Conservation (phyloP, 2,888 invertebrate species). For the Tipula unca region DNA sequence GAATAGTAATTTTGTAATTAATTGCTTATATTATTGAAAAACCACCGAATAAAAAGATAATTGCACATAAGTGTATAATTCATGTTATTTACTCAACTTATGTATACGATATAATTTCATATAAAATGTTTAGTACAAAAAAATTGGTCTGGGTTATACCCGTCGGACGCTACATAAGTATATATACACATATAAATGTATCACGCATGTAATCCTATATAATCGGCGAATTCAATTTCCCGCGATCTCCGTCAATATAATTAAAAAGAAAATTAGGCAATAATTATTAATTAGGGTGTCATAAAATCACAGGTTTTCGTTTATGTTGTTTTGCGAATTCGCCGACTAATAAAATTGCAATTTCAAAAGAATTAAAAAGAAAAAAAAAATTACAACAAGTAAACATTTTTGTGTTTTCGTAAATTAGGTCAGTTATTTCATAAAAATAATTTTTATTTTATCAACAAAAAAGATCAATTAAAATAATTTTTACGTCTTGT, state of each 20-base stretch:
- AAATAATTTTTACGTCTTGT: background rate
- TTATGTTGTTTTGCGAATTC: background rate
- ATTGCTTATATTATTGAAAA: background rate
- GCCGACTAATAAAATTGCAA: constrained; percentile 14
- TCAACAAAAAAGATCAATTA: constrained; percentile 9
- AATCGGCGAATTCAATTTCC: background rate
- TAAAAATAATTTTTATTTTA: constrained; percentile 9
- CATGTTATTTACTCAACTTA: constrained; percentile 1
- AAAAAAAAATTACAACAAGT: background rate
- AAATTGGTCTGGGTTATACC: background rate
- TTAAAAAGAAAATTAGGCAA: background rate
- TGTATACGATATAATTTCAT: background rate
- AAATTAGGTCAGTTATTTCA: constrained; percentile 14
- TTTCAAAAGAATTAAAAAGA: background rate
- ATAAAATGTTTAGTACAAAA: background rate
- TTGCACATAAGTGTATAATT: background rate
- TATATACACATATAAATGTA: background rate
- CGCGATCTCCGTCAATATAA: background rate
- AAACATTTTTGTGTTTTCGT: background rate
- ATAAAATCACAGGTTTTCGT: constrained; percentile 9
- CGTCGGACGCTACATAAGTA: background rate
- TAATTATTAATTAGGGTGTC: constrained; percentile 14
- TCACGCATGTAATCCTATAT: background rate
- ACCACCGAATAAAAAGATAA: background rate
- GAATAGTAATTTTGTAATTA: background rate